Evolutionary conservation across 2,888 invertebrate species (phyloP).

Genomic region (Drosophila melanocephala): DNA sequence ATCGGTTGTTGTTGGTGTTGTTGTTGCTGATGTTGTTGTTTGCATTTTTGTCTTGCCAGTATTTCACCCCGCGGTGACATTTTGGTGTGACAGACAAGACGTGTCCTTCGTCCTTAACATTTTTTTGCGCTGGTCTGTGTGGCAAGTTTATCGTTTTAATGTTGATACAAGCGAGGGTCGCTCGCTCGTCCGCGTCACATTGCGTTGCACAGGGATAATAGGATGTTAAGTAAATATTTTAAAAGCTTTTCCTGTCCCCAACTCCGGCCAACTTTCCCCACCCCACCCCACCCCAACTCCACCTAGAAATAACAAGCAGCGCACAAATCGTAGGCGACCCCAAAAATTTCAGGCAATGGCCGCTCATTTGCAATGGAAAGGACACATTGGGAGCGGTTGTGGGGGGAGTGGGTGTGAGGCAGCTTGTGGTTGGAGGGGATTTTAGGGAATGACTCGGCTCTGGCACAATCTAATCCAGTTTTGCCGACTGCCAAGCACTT

Average conservation of each 20-base stretch:
- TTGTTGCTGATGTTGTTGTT: conserved; percentile 50
- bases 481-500: conserved; percentile 72
- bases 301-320: conserved; percentile 6
- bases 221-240: conserved; percentile 82
- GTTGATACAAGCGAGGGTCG: conserved; percentile 79
- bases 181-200: conserved; percentile 58
- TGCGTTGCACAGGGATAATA: conserved; percentile 71
- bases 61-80: conserved; percentile 84
- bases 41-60: conserved; percentile 68
- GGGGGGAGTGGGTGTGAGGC: not conserved
- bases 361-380: conserved; percentile 63
- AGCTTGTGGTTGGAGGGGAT: conserved; percentile 12
- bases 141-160: conserved; percentile 81
- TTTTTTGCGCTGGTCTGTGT: conserved; percentile 47
- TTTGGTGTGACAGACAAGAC: conserved; percentile 84
- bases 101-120: conserved; percentile 82
- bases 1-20: conserved; percentile 28
- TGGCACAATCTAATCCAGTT: conserved; percentile 80
- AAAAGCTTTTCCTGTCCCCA: conserved; percentile 52
- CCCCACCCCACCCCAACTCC: not conserved
- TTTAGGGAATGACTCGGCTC: conserved; percentile 64
- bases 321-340: conserved; percentile 61
- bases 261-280: not conserved
- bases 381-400: not conserved
- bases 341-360: conserved; percentile 61